Base-by-base conservation (phyloP, 1,140 invertebrate species). In the Scaptomyza hsui region DNA sequence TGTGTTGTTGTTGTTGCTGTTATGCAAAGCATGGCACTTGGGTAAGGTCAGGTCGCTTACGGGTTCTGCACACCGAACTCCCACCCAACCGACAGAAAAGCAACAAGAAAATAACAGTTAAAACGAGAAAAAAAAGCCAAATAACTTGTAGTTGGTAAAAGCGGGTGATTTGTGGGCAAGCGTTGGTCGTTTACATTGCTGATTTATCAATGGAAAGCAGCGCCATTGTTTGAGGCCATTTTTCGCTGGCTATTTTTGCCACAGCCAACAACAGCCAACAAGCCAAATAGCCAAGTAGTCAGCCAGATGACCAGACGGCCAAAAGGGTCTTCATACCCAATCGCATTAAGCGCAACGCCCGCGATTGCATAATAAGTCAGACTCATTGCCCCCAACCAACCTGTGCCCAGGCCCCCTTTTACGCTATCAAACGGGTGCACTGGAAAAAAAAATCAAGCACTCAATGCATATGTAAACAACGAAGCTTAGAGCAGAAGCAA, bases 11-110 rank as follows among this genome's bases (percentile, higher is more conserved):
- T 32, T 62, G 37, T 32, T 45, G 41, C 16, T 72, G 80, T 79
- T 85, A 85, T 74, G 80, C 81, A 83, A 83, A 85, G 52, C 76
- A 59, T 29, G 4, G n/a, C 18, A 16, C 37, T 71, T 76, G 75
- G 60, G 60, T 45, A 48, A 85, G 80, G 76, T 85, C 80, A 85
- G 78, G 76, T 60, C 72, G 59, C 49, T 37, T 42, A 44, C 35
- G 29, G 35, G 53, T 63, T 63, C 61, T 63, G 19, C 48, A 35
- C 29, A 41, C 47, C 29, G 24, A 26, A 26, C 59, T 61, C 59
- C 59, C 59, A 61, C 59, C 35, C 7, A 18, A 57, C n/a, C 13
- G 12, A 7, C 29, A 48, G 12, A 10, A 48, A 5, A 39, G 12
- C 6, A 19, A 9, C 13, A 10, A 12, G 42, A 52, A 21, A 21